A percentile compares a stretch with the other conserved stretches of the same genome.
Conservation (phyloP, 2,113 vertebrate genomes). For the Spea multiplicata region DNA sequence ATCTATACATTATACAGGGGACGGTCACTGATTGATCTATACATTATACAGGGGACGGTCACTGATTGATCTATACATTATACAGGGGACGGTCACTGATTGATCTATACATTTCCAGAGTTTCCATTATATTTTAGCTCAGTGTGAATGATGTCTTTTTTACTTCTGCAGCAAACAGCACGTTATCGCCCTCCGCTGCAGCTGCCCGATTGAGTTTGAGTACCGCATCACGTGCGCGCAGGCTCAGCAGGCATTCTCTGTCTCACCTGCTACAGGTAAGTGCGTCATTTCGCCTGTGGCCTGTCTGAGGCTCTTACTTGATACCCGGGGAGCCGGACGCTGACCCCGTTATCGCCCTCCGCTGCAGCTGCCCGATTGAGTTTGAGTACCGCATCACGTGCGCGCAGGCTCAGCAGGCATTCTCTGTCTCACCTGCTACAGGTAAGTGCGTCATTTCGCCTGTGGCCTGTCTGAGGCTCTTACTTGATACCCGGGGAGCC, state of each 20-base stretch:
- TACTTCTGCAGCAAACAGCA: slow-evolving; percentile 65
- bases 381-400: slow-evolving; percentile 84
- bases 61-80: too few relatives aligned
- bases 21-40: too few relatives aligned
- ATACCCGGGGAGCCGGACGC: too few relatives aligned
- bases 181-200: slow-evolving; percentile 84
- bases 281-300: neutral
- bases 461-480: too few relatives aligned
- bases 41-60: too few relatives aligned
- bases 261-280: slow-evolving; percentile 78
- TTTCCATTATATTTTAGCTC: slow-evolving; percentile 10
- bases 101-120: too few relatives aligned
- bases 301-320: too few relatives aligned
- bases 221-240: slow-evolving; percentile 78
- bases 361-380: slow-evolving; percentile 88
- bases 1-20: too few relatives aligned
- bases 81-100: too few relatives aligned
- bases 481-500: too few relatives aligned
- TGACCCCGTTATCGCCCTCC: slow-evolving; percentile 70
- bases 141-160: neutral
- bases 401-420: slow-evolving; percentile 75
- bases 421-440: slow-evolving; percentile 73
- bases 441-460: slow-evolving; percentile 62
- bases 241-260: slow-evolving; percentile 74
- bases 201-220: slow-evolving; percentile 89